phyloP scores from a whole-genome alignment of 1,140 invertebrate species.

The Rhynchophorus ferrugineus region DNA sequence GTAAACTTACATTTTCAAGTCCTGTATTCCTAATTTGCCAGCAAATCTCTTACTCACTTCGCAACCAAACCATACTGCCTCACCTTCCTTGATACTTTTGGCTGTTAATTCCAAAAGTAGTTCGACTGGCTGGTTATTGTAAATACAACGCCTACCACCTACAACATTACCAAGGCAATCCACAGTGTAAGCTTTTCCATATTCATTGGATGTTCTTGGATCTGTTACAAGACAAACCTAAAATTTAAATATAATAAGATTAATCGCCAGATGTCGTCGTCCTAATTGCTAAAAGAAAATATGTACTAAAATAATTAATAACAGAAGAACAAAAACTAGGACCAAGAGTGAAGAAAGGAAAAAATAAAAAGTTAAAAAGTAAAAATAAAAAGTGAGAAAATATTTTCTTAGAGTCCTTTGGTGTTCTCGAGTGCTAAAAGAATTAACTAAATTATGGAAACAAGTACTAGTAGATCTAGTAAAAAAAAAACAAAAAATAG shows the following conservation, averaged over 20 bases:
- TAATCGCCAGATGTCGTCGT: slow-evolving; percentile 6
- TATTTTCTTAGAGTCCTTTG: not conserved
- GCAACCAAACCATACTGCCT: slow-evolving; percentile 91
- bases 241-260: too few relatives aligned
- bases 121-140: slow-evolving; percentile 83
- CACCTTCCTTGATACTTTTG: slow-evolving; percentile 70
- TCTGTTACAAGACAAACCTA: slow-evolving; percentile 79
- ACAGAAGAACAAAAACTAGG: too few relatives aligned
- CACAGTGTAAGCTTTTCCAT: slow-evolving; percentile 74
- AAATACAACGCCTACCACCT: slow-evolving; percentile 65
- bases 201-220: slow-evolving; percentile 68
- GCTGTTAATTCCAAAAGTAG: slow-evolving; percentile 64
- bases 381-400: not conserved
- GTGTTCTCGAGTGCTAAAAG: too few relatives aligned
- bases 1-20: slow-evolving; percentile 68
- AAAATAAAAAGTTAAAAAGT: not conserved
- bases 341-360: too few relatives aligned
- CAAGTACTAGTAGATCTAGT: too few relatives aligned
- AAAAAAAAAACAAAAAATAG: too few relatives aligned
- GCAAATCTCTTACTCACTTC: slow-evolving; percentile 77
- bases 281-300: too few relatives aligned
- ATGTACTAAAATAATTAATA: too few relatives aligned
- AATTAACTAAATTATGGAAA: too few relatives aligned
- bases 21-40: slow-evolving; percentile 73
- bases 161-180: slow-evolving; percentile 81